phyloP scores from a whole-genome alignment of 2,113 vertebrate species.

The Ophthalmolycus amberensis region DNA sequence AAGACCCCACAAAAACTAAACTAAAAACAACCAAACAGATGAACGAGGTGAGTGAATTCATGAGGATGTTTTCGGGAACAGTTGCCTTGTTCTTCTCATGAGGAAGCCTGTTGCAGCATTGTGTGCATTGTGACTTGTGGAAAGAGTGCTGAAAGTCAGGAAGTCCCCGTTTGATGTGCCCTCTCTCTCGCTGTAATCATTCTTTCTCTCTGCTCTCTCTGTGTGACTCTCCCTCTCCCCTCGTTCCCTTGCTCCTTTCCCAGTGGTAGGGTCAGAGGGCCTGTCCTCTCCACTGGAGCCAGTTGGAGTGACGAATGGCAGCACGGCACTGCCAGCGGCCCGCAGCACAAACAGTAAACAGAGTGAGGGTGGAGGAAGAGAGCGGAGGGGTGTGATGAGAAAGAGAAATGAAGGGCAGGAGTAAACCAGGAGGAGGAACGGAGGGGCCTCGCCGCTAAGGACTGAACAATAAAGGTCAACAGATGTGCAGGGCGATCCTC shows the following conservation, averaged over 20 bases:
- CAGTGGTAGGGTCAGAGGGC: constrained; percentile 64
- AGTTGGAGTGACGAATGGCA: constrained; percentile 71
- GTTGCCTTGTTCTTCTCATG: constrained; percentile 12
- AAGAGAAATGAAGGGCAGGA: constrained; percentile 48
- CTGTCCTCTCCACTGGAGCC: constrained; percentile 71
- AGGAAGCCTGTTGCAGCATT: constrained; percentile 18
- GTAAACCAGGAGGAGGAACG: constrained; percentile 39
- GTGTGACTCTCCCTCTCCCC: constrained; percentile 16
- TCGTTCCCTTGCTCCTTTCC: constrained; percentile 48
- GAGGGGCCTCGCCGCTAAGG: constrained; percentile 26
- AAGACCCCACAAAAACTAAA: background rate
- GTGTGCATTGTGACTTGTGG: background rate
- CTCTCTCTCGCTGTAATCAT: background rate
- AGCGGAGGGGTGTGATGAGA: constrained; percentile 52
- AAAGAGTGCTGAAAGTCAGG: background rate
- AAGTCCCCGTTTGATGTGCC: background rate
- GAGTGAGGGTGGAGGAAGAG: constrained; percentile 48
- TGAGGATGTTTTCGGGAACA: constrained; percentile 9
- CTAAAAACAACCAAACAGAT: background rate
- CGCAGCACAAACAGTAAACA: constrained; percentile 67
- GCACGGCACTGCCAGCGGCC: constrained; percentile 57
- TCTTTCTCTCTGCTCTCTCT: background rate
- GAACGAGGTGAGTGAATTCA: constrained; percentile 44
- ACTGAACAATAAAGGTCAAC: constrained; percentile 53
- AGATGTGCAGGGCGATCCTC: constrained; percentile 24